Evolutionary conservation across 2,113 vertebrate genomes (phyloP), one percentile per base, ranked within the genome.

Genomic region (Axis porcinus): DNA sequence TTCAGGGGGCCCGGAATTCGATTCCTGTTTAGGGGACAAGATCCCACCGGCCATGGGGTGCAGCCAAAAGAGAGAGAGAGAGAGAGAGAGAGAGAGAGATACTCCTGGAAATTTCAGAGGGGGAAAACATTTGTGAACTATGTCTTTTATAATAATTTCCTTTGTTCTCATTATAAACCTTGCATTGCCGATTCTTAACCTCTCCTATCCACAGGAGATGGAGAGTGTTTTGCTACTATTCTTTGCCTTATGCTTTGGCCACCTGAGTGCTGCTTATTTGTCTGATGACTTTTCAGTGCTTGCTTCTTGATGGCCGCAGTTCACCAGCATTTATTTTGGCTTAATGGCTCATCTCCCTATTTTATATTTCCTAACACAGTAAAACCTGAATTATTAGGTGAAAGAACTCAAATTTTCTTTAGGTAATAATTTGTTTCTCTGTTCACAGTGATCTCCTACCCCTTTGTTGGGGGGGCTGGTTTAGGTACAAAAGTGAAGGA

Each of bases 281-380:
- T 36, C 33, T 93, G 33, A 83, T 57, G 85, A 86, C 43, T 84
- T 90, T 91, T 96, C 70, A 86, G 25, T 84, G 45, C 6, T 90
- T 54, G 45, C 89, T 97, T 98, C 88, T 97, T 91, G 45, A 82
- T n/a, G 92, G 83, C 33, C 79, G 8, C 36, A 92, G 64, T 30
- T 58, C 74, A 94, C 54, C 33, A 97, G 89, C 81, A 88, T 97
- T 98, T 98, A 97, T 98, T 98, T 97, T 94, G 86, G n/a, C 33
- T 97, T 90, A 98, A 91, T 97, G 83, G 74, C 88, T 89, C 64
- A 64, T 97, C 95, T 94, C 93, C 81, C 79, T 50, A 83, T 93
- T 94, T 97, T 84, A 64, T 94, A 89, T 95, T 89, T 94, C 67
- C 79, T 60, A 97, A 96, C 55, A 95, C n/a, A 82, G 57, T 87